These are phyloP conservation scores for Littorina saxatilis DNA, from an alignment of 1,140 invertebrate species.

Conservation along the genomic window DNA sequence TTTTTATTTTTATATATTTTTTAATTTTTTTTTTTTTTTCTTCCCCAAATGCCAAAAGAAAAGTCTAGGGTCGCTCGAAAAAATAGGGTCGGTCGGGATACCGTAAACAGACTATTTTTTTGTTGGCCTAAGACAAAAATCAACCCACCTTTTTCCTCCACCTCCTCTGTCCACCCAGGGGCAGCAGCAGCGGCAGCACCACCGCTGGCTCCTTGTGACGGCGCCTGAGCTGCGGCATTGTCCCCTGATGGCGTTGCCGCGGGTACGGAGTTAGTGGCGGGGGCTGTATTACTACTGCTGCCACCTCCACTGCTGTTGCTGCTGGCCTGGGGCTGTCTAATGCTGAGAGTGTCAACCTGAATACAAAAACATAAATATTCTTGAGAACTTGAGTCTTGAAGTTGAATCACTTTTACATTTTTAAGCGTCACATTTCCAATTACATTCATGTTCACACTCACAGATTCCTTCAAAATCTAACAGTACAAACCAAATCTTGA, in stretches of 20 bases:
- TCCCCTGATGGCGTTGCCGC: not conserved
- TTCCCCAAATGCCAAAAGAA: not conserved
- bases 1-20: not conserved
- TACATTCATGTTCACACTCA: not conserved
- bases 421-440: too few relatives aligned
- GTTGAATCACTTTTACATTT: too few relatives aligned
- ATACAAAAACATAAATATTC: not conserved
- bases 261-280: not conserved
- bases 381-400: not conserved
- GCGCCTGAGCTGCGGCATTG: not conserved
- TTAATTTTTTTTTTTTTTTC: not conserved
- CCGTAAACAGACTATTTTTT: too few relatives aligned
- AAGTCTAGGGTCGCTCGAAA: too few relatives aligned
- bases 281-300: not conserved
- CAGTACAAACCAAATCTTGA: not conserved
- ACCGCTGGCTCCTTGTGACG: not conserved
- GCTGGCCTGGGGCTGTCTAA: not conserved
- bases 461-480: not conserved
- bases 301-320: too few relatives aligned
- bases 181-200: not conserved
- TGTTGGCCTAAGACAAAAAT: not conserved
- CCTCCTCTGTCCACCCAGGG: not conserved
- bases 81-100: too few relatives aligned
- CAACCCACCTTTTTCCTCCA: constrained; percentile 18
- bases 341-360: not conserved